Evolutionary conservation across 1,140 invertebrate genomes (phyloP), one percentile per base, ranked within the genome.

Genomic region (Diorhabda sublineata): DNA sequence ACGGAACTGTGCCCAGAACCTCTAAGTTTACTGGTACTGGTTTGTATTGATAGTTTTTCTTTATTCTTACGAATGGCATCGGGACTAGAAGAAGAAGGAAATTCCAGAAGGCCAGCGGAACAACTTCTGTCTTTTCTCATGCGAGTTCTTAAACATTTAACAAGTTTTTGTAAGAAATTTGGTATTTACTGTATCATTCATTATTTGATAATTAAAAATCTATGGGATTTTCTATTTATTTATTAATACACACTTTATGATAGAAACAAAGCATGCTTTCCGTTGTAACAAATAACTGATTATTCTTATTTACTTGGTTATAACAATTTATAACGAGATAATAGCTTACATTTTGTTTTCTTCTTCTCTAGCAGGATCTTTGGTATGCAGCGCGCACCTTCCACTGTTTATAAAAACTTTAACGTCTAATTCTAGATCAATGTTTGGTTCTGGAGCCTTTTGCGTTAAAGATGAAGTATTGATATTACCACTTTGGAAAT

Each of bases 341-440:
- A 61, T 58, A 52, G 69, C 72, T 73, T 76, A 87, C 85, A 86
- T 81, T 81, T 84, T 87, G 5, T 86, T 79, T 73, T 91, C 88
- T 62, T 94, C 92, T 57, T 94, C 92, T 69, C 84, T 87, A 0
- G 82, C 81, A 41, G 84, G 82, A 79, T 96, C 93, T 82, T 96
- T 97, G 0, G 96, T 97, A 82, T 98, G 96, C 3, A 99, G 84
- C 43, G 97, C 94, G 83, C 96, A 98, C 83, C 98, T 97, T 2
- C 96, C 97, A 75, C 94, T 96, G 79, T 97, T 97, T 64, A 99
- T 97, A 68, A 97, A 88, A 45, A 98, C 95, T 83, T 97, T 97
- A 0, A 99, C 92, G 82, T 98, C 96, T 70, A 98, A 83, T 80
- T 98, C 95, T 80, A 98, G 94, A 81, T 99, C 96, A 69, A 99